phyloP scores from a whole-genome alignment of 2,888 invertebrate species.

The Microplitis deprimator region DNA sequence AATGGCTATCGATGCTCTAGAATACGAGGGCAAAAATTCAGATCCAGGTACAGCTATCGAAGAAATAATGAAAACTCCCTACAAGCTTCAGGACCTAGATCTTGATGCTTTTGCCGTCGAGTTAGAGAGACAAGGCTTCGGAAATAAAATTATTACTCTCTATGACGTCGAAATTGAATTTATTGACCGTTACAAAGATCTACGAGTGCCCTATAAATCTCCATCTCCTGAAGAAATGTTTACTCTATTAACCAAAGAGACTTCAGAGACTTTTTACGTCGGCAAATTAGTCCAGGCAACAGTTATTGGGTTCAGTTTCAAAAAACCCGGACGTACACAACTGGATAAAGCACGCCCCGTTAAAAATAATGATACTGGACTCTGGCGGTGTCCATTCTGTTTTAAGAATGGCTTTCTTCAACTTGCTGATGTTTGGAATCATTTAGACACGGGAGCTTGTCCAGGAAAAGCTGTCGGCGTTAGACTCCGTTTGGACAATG shows the following conservation, averaged over 20 bases:
- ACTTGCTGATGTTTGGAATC: slow-evolving; percentile 97
- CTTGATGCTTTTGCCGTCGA: slow-evolving; percentile 99
- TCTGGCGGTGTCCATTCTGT: slow-evolving; percentile 99
- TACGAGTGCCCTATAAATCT: slow-evolving; percentile 83
- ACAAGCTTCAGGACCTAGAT: slow-evolving; percentile 94
- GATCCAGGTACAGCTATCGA: slow-evolving; percentile 98
- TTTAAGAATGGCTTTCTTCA: slow-evolving; percentile 96
- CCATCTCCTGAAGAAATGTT: slow-evolving; percentile 91
- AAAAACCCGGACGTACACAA: slow-evolving; percentile 93
- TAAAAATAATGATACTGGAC: slow-evolving; percentile 91
- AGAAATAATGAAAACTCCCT: slow-evolving; percentile 96
- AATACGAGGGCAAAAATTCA: slow-evolving; percentile 96
- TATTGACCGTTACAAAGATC: slow-evolving; percentile 93
- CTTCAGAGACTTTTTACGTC: slow-evolving; percentile 92
- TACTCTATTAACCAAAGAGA: slow-evolving; percentile 96
- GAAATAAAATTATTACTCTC: slow-evolving; percentile 92
- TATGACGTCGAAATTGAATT: slow-evolving; percentile 98
- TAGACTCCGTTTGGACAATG: slow-evolving; percentile 91
- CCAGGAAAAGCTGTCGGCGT: slow-evolving; percentile 97
- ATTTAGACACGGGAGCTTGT: slow-evolving; percentile 96
- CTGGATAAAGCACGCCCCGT: slow-evolving; percentile 96
- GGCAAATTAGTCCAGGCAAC: slow-evolving; percentile 88
- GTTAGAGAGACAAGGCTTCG: slow-evolving; percentile 89
- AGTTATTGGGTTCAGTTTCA: slow-evolving; percentile 86
- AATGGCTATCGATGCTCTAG: slow-evolving; percentile 99